These are phyloP conservation scores for Rhamnusium bicolor DNA, from an alignment of 2,888 invertebrate genomes.

Conservation along the genomic window DNA sequence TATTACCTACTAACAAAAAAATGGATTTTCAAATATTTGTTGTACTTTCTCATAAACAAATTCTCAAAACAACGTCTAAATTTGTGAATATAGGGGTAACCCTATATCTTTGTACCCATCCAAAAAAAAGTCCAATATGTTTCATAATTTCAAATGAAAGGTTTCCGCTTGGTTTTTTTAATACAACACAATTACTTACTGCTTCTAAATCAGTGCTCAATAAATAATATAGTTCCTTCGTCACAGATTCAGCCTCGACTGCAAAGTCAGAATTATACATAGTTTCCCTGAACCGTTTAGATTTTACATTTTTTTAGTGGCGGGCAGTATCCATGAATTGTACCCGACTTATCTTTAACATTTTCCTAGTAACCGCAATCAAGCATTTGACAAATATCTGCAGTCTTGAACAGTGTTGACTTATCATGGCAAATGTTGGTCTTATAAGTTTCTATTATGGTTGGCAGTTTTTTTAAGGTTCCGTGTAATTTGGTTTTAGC, in stretches of 20 bases:
- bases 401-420: constrained; percentile 77
- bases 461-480: constrained; percentile 77
- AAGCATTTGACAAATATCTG: constrained; percentile 78
- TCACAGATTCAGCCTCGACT: constrained; percentile 79
- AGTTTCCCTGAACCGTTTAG: constrained; percentile 78
- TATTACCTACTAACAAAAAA: too few species aligned
- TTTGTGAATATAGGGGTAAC: too few species aligned
- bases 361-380: constrained; percentile 73
- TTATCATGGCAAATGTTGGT: constrained; percentile 77
- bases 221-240: constrained; percentile 78
- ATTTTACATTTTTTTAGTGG: constrained; percentile 82
- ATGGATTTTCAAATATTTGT: too few species aligned
- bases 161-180: too few species aligned
- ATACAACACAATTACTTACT: constrained; percentile 64
- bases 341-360: constrained; percentile 58
- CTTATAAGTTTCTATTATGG: constrained; percentile 79
- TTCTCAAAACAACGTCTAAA: too few species aligned
- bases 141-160: too few species aligned
- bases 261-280: constrained; percentile 76
- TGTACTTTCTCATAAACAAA: too few species aligned
- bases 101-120: too few species aligned
- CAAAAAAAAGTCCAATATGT: too few species aligned
- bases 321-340: constrained; percentile 79
- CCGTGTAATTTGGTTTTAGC: constrained; percentile 74
- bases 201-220: constrained; percentile 79